A percentile compares a stretch with the other conserved stretches of the same genome.
Conservation (phyloP, 1,140 invertebrate species). For the Cepaea nemoralis region DNA sequence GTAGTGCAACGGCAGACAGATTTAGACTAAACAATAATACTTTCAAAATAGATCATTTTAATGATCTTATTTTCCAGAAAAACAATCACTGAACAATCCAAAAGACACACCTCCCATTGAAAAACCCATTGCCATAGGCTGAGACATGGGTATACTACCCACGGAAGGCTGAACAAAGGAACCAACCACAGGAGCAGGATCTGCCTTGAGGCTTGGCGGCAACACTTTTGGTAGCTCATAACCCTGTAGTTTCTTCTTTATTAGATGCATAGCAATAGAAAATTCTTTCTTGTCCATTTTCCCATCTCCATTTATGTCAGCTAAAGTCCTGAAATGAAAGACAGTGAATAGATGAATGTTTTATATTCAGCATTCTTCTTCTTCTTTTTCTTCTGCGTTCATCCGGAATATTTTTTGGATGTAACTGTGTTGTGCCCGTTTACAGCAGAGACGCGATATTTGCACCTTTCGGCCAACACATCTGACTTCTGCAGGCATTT, state of each 20-base stretch:
- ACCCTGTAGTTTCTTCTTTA: conserved; percentile 91
- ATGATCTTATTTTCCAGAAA: too few species aligned
- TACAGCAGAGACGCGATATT: too few species aligned
- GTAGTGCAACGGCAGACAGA: too few species aligned
- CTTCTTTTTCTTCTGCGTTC: too few species aligned
- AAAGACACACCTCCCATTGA: conserved; percentile 51
- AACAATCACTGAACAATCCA: too few species aligned
- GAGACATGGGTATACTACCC: conserved; percentile 38
- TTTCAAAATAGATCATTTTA: too few species aligned
- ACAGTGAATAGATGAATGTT: neutral
- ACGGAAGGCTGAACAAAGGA: conserved; percentile 58
- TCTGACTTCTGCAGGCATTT: too few species aligned
- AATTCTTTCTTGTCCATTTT: conserved; percentile 97
- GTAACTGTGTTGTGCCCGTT: too few species aligned
- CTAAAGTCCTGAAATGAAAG: conserved; percentile 80
- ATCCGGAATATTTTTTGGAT: too few species aligned
- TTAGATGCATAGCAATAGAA: conserved; percentile 96
- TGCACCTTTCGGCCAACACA: too few species aligned
- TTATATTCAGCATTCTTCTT: too few species aligned
- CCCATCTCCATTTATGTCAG: conserved; percentile 96
- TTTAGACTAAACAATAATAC: too few species aligned
- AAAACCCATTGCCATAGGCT: conserved; percentile 51
- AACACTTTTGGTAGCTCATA: conserved; percentile 89
- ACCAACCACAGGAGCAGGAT: conserved; percentile 62
- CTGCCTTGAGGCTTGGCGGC: conserved; percentile 79